Base-by-base conservation (phyloP, 2,797 vertebrate genomes). In the Micromesistius poutassou region DNA sequence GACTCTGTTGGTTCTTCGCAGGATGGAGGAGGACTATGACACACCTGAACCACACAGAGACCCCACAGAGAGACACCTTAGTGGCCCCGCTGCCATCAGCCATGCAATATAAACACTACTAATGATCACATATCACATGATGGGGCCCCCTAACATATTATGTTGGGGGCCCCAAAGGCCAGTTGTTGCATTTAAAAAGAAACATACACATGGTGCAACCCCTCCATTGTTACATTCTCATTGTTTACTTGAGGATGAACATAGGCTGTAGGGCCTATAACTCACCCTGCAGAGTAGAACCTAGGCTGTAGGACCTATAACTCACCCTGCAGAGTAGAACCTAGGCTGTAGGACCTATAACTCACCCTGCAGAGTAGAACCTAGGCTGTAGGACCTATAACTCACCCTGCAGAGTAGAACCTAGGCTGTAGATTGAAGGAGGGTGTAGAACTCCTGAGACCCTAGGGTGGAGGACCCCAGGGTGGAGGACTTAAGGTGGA, bases 201-300 rank as follows among this genome's bases (percentile, higher is more conserved):
- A 14, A 42, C 14, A 42, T 3, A 42, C 12, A 42, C 12, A 10
- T 8, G 40, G 40, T 42, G 40, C 40, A 42, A 4, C 33, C 33
- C 33, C 33, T 35, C 33, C 33, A 35, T 13, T 42, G 40, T 14
- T 42, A 6, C 5, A 33, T 7, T 36, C 36, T 36, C 36, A 36
- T 9, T 6, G 8, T 36, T 36, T 7, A 1, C 40, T 22, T 31
- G 0, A 13, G 42, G 25, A 3, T 12, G 1, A 31, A 71, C 30
- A 10, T 31, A 30, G 28, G 30, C 28, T 31, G 10, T 31, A 30
- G 28, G 68, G 13, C 50, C 22, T 33, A 55, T 6, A 25, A 30
- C 94, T 92, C 90, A 97, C 97, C 97, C 96, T 42, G 97, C 94
- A 2, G 95, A 92, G 78, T 97, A 97, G 33, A 31, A 31, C 31